Base-by-base conservation (phyloP, 2,113 vertebrate genomes). In the Sardina pilchardus region DNA sequence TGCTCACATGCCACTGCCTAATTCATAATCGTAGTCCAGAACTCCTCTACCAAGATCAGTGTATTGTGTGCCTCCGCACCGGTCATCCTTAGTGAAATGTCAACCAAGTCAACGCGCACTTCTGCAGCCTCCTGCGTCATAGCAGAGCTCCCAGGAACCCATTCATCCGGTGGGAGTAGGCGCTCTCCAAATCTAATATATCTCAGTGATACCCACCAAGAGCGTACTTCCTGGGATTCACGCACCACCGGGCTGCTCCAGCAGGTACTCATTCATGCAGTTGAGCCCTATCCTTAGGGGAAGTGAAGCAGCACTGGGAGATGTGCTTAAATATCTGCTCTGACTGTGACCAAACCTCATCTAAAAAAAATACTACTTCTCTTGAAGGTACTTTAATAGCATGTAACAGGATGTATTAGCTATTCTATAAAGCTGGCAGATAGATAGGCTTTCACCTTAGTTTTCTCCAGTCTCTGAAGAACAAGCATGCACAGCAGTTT, bases 181-280 rank as follows among this genome's bases (percentile, higher is more conserved):
- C 19, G 53, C 53, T 26, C 63, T 67, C n/a, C 63, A 67, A 9
- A 30, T 10, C 9, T 9, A 67, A 30, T 30, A 30, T 26, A 67
- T 30, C 63, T 30, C 24, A 67, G 63, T 67, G 63, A 26, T 30
- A 9, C 26, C 63, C 63, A 67, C 63, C 8, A 67, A 67, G 63
- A 67, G 26, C 63, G 8, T 26, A 67, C 63, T 67, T 67, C 63
- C 63, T 67, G 63, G n/a, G n/a, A n/a, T 3, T 67, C 63, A 67
- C 26, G 9, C 63, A 9, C 7, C 63, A 30, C 6, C 6, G 10
- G n/a, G n/a, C 8, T 12, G 63, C 63, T 67, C n/a, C 63, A 30
- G 63, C 63, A 67, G 26, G 63, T 67, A 67, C 63, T 67, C 71
- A 78, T 78, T 34, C 30, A 34, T 78, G 71, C 71, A 78, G 71